Evolutionary conservation across 1,140 invertebrate genomes (phyloP), one percentile per base, ranked within the genome.

Genomic region (Drosophila pseudoobscura): DNA sequence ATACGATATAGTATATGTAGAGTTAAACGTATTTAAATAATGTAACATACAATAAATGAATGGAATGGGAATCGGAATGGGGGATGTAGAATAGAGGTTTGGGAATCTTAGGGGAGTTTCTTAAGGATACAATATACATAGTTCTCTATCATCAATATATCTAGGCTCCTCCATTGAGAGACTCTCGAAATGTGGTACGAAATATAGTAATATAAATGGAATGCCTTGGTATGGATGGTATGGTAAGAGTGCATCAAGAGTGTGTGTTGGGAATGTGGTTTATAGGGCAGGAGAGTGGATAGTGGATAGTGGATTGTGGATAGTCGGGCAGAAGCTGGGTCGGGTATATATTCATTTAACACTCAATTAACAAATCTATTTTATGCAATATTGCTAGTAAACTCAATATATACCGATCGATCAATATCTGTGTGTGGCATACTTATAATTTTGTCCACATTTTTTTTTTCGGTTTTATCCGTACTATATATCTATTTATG

Each of bases 321-420:
- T 0, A 15, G 24, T 44, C 20, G 39, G 29, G 9, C 24, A 29
- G 43, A 58, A 22, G 17, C 17, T 24, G 58, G 54, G 51, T 45
- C 45, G 44, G 45, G 60, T 54, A 69, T 80, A 61, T 62, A 75
- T 80, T 74, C 52, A 55, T 82, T 75, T 68, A 87, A 85, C 82
- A 87, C 78, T 87, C 69, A 87, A 80, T 85, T 85, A 87, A 85
- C 82, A 85, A 87, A 85, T 85, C 76, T 84, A 85, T 75, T 80
- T 75, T 82, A 71, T 61, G 74, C 78, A 85, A 80, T 75, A 69
- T 75, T 70, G 62, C 82, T 88, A 87, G 68, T 78, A 44, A 85
- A 85, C 78, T 74, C 70, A 77, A 73, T 78, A 39, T 5, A 13
- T 39, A 39, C 4, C 35, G 1, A 39, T 57, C 51, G 55, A 69